phyloP scores from a whole-genome alignment of 2,113 vertebrate species.

The Phalacrocorax brasilianus region DNA sequence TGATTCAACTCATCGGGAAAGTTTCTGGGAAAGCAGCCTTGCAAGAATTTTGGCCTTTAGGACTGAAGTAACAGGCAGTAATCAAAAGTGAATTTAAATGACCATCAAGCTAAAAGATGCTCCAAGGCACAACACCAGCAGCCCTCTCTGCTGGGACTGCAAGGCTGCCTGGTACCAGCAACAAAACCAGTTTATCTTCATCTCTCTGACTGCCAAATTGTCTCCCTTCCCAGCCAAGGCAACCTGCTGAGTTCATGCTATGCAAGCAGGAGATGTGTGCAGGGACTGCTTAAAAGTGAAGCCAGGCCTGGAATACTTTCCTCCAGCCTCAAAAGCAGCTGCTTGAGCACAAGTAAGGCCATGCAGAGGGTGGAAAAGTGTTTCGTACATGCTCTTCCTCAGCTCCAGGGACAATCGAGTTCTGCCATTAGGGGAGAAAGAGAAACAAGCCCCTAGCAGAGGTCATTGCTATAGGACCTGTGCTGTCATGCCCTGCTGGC shows the following conservation, averaged over 20 bases:
- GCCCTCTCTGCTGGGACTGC: not conserved
- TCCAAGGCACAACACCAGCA: not conserved
- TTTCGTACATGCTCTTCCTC: not conserved
- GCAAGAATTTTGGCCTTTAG: not conserved
- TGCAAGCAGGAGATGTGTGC: not conserved
- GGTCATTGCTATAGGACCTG: not conserved
- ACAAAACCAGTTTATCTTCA: not conserved
- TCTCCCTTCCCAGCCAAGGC: not conserved
- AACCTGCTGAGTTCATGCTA: accelerated
- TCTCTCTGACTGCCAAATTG: accelerated
- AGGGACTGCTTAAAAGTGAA: not conserved
- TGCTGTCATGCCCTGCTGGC: not conserved
- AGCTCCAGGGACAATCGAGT: not conserved
- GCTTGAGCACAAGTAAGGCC: not conserved
- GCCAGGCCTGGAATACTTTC: not conserved
- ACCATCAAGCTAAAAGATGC: not conserved
- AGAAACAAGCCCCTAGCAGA: not conserved
- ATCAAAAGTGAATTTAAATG: not conserved
- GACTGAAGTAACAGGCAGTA: not conserved
- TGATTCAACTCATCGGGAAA: not conserved
- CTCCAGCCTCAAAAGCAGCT: not conserved
- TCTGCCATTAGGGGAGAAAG: not conserved
- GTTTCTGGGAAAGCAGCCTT: not conserved
- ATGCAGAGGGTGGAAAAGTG: not conserved
- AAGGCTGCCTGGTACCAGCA: not conserved